phyloP scores from a whole-genome alignment of 2,113 vertebrate species.

The Myiozetetes cayanensis region DNA sequence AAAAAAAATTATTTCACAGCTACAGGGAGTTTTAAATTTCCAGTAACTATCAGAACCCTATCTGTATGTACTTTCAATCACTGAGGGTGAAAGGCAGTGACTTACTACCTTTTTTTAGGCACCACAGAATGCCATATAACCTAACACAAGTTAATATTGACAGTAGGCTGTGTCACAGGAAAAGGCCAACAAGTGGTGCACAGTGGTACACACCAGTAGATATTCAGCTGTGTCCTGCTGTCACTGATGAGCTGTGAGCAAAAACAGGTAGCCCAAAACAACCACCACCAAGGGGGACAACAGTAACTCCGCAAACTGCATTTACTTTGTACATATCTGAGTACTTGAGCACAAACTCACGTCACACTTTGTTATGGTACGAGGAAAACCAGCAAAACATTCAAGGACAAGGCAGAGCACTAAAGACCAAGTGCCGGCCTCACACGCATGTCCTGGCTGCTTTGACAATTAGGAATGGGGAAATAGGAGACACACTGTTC shows the following conservation, averaged over 20 bases:
- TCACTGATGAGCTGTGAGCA: neutral
- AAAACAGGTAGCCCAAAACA: neutral
- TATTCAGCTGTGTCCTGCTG: neutral
- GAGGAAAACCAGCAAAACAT: neutral
- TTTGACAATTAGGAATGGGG: neutral
- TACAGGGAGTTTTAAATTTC: neutral
- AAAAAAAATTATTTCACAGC: neutral
- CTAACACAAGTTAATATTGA: neutral
- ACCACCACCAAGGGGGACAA: neutral
- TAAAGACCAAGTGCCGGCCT: neutral
- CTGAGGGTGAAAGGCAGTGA: neutral
- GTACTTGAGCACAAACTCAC: neutral
- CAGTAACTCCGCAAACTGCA: neutral
- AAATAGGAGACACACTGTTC: neutral
- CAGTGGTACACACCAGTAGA: neutral
- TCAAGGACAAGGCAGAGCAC: neutral
- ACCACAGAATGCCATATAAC: neutral
- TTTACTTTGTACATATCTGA: neutral
- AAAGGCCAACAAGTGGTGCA: neutral
- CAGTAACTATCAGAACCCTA: neutral
- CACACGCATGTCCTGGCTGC: neutral
- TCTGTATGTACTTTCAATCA: neutral
- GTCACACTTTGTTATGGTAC: fast-evolving
- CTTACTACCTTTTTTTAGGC: neutral
- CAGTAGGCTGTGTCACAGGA: neutral